Evolutionary conservation across 23 tunicate genomes (phyloP).

Genomic region (Styela plicata): DNA sequence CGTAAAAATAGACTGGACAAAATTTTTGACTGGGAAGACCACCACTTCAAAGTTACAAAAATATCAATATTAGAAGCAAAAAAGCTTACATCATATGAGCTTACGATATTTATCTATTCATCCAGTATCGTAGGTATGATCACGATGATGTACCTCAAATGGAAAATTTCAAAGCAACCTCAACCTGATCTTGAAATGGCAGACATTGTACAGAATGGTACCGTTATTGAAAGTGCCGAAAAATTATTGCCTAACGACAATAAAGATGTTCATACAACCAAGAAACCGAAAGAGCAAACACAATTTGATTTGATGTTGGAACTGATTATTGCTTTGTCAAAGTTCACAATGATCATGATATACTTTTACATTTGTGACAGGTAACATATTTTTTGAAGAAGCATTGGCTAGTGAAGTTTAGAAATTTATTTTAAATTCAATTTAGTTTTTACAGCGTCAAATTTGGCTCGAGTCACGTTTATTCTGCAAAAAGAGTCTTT

Average conservation of each 20-base stretch:
- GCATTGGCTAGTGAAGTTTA: too few relatives aligned
- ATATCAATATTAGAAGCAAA: too few relatives aligned
- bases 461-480: too few relatives aligned
- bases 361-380: constrained; percentile 92
- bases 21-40: too few relatives aligned
- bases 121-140: neutral
- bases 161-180: neutral
- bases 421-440: too few relatives aligned
- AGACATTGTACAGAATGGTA: neutral
- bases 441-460: too few relatives aligned
- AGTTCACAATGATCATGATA: constrained; percentile 49
- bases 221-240: neutral
- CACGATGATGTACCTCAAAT: neutral
- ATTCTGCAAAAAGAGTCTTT: too few relatives aligned
- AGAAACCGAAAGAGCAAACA: neutral
- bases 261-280: neutral
- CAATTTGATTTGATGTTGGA: constrained; percentile 11
- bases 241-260: constrained; percentile 22
- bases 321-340: constrained; percentile 41
- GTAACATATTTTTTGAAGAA: too few relatives aligned
- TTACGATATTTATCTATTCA: too few relatives aligned
- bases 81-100: too few relatives aligned
- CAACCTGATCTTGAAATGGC: neutral
- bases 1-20: too few relatives aligned
- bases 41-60: too few relatives aligned